Conservation (phyloP, 2,888 invertebrate species). For the Rapana venosa region DNA sequence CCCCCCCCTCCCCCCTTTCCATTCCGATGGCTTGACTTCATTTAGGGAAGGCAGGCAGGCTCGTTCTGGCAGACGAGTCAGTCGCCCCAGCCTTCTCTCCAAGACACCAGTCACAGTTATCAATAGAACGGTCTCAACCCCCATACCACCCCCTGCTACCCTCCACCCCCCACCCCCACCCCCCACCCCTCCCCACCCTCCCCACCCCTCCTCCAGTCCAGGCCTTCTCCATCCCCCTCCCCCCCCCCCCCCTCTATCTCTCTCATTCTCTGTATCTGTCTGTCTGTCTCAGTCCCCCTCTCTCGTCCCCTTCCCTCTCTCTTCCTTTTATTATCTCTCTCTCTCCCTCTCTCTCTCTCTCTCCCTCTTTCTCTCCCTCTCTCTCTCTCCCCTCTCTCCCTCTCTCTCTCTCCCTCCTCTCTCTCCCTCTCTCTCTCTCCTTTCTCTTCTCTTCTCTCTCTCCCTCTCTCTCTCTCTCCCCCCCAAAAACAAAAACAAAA, state of each 20-base stretch:
- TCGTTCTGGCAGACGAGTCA: background rate
- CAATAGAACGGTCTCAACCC: background rate
- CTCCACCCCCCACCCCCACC: no score
- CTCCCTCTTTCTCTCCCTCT: background rate
- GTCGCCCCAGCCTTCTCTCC: no score
- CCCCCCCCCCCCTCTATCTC: background rate
- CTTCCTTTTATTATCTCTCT: background rate
- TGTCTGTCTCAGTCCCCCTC: background rate
- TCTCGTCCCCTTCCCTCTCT: background rate
- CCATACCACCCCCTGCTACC: background rate
- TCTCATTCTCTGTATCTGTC: background rate
- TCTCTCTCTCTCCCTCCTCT: slow-evolving; percentile 2
- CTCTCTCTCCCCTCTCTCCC: background rate
- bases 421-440: background rate
- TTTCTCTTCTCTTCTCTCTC: background rate
- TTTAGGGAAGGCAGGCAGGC: background rate
- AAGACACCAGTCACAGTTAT: no score
- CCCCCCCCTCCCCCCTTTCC: background rate
- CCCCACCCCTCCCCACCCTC: background rate
- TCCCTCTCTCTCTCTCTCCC: slow-evolving; percentile 24
- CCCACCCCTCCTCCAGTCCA: background rate
- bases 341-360: background rate
- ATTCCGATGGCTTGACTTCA: background rate
- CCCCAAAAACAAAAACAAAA: background rate
- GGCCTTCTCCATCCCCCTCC: background rate